Evolutionary conservation across 2,113 vertebrate genomes (phyloP).

Genomic region (Nyctereutes procyonoides): DNA sequence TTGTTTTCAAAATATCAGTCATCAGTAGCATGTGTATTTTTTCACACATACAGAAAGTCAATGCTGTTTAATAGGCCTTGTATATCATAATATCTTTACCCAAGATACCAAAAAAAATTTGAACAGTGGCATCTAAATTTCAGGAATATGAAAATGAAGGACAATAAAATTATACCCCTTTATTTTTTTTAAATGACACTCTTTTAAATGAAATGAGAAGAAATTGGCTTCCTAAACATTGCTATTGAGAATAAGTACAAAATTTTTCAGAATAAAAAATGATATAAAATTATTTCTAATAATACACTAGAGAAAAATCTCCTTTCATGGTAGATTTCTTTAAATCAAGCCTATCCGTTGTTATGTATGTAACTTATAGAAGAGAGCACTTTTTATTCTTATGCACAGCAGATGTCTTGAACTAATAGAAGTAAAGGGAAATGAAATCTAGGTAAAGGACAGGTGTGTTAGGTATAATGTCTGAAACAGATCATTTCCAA

Average conservation of each 20-base stretch:
- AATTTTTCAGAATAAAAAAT: background rate
- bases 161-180: background rate
- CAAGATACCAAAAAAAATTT: background rate
- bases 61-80: background rate
- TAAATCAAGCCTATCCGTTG: background rate
- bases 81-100: background rate
- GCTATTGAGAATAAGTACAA: background rate
- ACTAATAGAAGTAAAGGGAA: background rate
- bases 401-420: background rate
- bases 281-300: background rate
- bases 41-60: background rate
- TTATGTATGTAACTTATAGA: background rate
- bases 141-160: background rate
- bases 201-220: conserved; percentile 14
- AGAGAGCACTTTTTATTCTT: background rate
- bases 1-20: background rate
- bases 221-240: conserved; percentile 16
- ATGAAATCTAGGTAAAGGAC: background rate
- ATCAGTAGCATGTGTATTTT: background rate
- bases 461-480: background rate
- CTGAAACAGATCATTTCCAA: background rate
- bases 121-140: conserved; percentile 12
- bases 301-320: background rate
- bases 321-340: background rate
- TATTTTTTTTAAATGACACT: background rate